Conservation (phyloP, 2,797 vertebrate species). For the Lutjanus campechanus region DNA sequence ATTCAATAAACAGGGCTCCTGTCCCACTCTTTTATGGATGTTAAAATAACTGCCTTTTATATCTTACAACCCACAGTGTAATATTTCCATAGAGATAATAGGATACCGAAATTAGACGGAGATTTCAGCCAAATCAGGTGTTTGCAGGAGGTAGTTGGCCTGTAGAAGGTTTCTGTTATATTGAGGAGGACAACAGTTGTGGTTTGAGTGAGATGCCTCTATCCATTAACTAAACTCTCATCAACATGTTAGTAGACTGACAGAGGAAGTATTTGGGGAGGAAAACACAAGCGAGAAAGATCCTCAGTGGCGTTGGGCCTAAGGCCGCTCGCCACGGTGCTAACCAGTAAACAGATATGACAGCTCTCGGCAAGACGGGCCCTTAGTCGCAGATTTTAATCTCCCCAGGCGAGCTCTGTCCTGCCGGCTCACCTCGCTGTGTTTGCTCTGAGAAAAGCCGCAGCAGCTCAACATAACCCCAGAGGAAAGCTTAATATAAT, state of each 20-base stretch:
- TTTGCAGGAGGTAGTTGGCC: neutral
- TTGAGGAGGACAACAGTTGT: neutral
- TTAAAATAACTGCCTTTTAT: slow-evolving; percentile 2
- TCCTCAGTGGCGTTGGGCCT: slow-evolving; percentile 41
- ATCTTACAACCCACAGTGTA: neutral
- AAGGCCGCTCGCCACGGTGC: slow-evolving; percentile 42
- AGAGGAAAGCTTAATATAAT: slow-evolving; percentile 69
- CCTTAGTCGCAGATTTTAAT: slow-evolving; percentile 65
- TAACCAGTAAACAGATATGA: slow-evolving; percentile 73
- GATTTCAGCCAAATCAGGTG: neutral
- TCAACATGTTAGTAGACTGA: slow-evolving; percentile 1
- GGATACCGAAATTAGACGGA: neutral
- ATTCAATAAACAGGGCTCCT: slow-evolving; percentile 3
- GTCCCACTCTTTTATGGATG: slow-evolving; percentile 2
- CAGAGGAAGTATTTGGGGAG: slow-evolving; percentile 35
- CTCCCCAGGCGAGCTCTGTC: slow-evolving; percentile 68
- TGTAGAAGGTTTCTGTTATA: slow-evolving; percentile 5
- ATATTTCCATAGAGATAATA: slow-evolving; percentile 9
- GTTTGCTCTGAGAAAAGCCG: slow-evolving; percentile 54
- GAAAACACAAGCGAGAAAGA: slow-evolving; percentile 40
- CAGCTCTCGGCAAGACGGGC: slow-evolving; percentile 56
- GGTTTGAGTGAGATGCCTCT: slow-evolving; percentile 43
- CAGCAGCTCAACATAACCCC: slow-evolving; percentile 60
- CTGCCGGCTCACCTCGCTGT: slow-evolving; percentile 63
- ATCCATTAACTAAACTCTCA: slow-evolving; percentile 38